Percentiles rank a stretch among this genome's conserved stretches.
These are phyloP conservation scores for Aythya baeri DNA, from an alignment of 2,113 vertebrate genomes.

Conservation along the genomic window DNA sequence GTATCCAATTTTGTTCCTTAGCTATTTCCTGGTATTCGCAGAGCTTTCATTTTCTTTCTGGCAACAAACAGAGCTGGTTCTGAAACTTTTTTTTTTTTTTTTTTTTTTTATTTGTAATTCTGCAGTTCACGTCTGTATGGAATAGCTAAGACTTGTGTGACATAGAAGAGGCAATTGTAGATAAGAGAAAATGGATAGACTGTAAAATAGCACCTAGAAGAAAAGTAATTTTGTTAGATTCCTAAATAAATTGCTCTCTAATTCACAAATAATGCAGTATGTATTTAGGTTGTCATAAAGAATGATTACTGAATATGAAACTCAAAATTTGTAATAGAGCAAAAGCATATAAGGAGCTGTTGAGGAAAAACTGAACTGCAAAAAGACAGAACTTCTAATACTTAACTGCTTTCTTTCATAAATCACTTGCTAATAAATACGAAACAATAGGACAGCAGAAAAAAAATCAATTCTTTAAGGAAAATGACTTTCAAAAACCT, in stretches of 20 bases:
- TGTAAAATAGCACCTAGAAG: not conserved
- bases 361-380: not conserved
- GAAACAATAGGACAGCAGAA: not conserved
- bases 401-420: constrained; percentile 32
- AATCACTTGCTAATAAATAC: constrained; percentile 29
- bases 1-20: not conserved
- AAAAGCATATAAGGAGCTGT: constrained; percentile 9
- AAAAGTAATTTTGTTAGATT: constrained; percentile 41
- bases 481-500: not conserved
- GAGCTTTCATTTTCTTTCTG: not conserved
- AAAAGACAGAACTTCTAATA: not conserved
- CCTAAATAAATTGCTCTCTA: constrained; percentile 47
- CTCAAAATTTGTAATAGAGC: not conserved
- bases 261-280: constrained; percentile 43
- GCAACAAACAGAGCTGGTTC: not conserved
- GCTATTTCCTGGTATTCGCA: not conserved
- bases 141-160: not conserved
- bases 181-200: constrained; percentile 2
- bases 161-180: not conserved
- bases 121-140: not conserved
- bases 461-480: not conserved
- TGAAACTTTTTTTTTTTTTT: not conserved
- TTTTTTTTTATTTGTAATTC: not conserved
- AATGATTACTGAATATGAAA: constrained; percentile 11
- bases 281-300: constrained; percentile 39